A percentile compares a stretch with the other conserved stretches of the same genome.
Conservation (phyloP, 2,797 vertebrate genomes). For the Cephalopachus bancanus region DNA sequence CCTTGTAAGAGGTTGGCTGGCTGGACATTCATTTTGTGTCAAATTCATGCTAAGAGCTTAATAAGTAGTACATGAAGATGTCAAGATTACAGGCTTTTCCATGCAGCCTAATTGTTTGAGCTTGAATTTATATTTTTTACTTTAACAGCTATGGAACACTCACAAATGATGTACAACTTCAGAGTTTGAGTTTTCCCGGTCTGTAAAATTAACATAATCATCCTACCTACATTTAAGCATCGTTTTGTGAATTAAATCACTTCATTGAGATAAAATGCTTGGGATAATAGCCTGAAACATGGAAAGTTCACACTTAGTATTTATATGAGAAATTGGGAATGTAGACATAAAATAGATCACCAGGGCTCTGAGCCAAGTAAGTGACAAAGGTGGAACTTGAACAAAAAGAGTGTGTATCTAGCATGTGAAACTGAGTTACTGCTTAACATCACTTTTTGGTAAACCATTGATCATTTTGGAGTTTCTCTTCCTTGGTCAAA, state of each 20-base stretch:
- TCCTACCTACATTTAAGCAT: not conserved
- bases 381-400: not conserved
- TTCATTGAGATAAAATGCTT: not conserved
- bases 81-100: not conserved
- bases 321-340: not conserved
- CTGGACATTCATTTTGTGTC: not conserved
- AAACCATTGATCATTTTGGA: not conserved
- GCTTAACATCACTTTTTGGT: not conserved
- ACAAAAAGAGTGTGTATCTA: not conserved
- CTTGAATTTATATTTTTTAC: not conserved
- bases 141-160: not conserved
- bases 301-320: not conserved
- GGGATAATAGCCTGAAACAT: not conserved
- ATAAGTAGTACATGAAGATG: not conserved
- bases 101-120: not conserved
- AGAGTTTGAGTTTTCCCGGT: not conserved
- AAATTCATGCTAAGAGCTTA: not conserved
- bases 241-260: not conserved
- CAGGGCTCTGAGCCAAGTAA: not conserved
- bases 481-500: not conserved
- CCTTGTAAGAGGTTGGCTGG: not conserved
- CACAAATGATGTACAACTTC: not conserved
- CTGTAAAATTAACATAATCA: not conserved
- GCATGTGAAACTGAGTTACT: not conserved
- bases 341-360: not conserved